Evolutionary conservation across 2,888 invertebrate species (phyloP), one percentile per base, ranked within the genome.

Genomic region (Neoaliturus tenellus): DNA sequence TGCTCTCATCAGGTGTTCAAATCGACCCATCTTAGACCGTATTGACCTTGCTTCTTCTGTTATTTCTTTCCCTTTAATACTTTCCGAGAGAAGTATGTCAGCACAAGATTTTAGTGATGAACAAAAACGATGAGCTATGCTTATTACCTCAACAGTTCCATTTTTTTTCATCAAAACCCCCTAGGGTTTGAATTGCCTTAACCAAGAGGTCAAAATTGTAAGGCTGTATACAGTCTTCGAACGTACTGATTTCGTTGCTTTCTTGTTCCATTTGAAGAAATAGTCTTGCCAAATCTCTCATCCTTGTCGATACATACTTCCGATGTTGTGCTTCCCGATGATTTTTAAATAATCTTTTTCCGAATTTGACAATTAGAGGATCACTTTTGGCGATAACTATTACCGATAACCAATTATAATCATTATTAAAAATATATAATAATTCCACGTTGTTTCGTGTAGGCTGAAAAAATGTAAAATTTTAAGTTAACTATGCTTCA

Each of bases 221-320:
- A 71, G 31, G 71, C 33, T 71, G 71, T 31, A 71, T 71, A 71
- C 71, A 71, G 33, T 71, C 71, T 71, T 71, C 71, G 33, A 71
- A 71, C 1, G 31, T 31, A 35, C 12, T 71, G 33, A 71, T 33
- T 20, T 71, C 33, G 20, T 31, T 20, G n/a, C 33, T 31, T 20
- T 20, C 4, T 17, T 71, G n/a, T 31, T 71, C n/a, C 71, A 71
- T 71, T 31, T 23, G 25, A 12, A 71, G 17, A 31, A 71, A 71
- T 1, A 71, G 31, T 28, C 33, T 71, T 17, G 71, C 28, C 33
- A 71, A 33, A 33, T 71, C 71, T 33, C 71, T 31, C 25, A 71
- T 71, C 33, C 33, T 71, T 20, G 28, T 71, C 5, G 71, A 25
- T 31, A 71, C 71, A 28, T 71, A 71, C 33, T 71, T 71, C 33